A percentile compares a stretch with the other conserved stretches of the same genome.
Conservation (phyloP, 1,140 invertebrate genomes). For the Drosophila ambigua region DNA sequence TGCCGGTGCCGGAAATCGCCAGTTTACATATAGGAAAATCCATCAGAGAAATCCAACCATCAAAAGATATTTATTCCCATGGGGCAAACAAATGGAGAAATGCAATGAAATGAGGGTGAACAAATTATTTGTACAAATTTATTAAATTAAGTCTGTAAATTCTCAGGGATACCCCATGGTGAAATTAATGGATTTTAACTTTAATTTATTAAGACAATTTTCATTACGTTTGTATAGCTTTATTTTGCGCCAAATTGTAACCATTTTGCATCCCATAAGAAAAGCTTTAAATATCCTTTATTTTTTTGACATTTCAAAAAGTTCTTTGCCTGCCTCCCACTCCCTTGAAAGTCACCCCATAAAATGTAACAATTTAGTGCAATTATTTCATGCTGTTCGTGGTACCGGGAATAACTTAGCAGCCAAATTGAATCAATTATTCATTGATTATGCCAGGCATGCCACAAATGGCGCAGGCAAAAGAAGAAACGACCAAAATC, state of each 20-base stretch:
- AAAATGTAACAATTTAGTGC: neutral
- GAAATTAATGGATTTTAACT: too few species aligned
- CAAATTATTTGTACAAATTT: neutral
- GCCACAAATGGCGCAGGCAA: slow-evolving; percentile 2
- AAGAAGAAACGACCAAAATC: slow-evolving; percentile 30
- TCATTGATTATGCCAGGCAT: slow-evolving; percentile 39
- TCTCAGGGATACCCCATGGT: too few species aligned
- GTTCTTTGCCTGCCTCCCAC: too few species aligned
- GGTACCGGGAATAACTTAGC: slow-evolving; percentile 11
- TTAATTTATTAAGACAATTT: neutral
- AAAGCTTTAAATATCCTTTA: too few species aligned
- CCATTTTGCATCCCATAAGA: too few species aligned
- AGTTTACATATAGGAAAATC: slow-evolving; percentile 27
- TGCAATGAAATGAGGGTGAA: slow-evolving; percentile 27
- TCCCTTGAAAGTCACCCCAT: too few species aligned
- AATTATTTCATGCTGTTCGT: slow-evolving; percentile 28
- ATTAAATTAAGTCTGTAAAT: too few species aligned
- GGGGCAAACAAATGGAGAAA: neutral
- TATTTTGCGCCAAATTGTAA: neutral
- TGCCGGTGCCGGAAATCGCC: slow-evolving; percentile 55
- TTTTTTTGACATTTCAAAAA: too few species aligned
- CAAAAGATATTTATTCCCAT: neutral
- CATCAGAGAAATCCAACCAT: slow-evolving; percentile 12
- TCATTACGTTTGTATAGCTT: neutral
- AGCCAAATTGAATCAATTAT: slow-evolving; percentile 48